A percentile compares a stretch with the other conserved stretches of the same genome.
phyloP scores from a whole-genome alignment of 2,113 vertebrate species.

The Cranoglanis bouderius region DNA sequence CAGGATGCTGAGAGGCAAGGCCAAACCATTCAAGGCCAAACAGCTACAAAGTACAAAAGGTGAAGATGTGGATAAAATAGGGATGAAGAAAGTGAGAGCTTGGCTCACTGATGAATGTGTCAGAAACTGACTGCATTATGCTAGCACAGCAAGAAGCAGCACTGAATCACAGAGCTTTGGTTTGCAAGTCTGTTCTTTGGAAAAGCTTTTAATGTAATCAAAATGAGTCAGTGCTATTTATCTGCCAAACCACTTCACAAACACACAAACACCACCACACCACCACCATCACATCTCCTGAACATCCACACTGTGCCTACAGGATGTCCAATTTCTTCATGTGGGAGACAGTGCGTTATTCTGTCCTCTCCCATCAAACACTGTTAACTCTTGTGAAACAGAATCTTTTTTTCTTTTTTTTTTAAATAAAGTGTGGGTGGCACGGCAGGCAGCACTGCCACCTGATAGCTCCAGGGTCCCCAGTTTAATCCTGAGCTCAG shows the following conservation, averaged over 20 bases:
- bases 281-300: not conserved
- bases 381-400: not conserved
- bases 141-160: conserved; percentile 27
- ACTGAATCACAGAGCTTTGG: conserved; percentile 31
- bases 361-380: no score
- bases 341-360: no score
- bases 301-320: not conserved
- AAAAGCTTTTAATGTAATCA: conserved; percentile 61
- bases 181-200: conserved; percentile 42
- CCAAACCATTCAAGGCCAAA: conserved; percentile 8
- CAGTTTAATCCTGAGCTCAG: not conserved
- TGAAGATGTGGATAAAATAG: not conserved
- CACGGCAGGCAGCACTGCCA: not conserved
- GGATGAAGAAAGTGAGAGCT: not conserved
- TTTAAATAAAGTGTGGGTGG: not conserved
- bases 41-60: not conserved
- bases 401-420: not conserved
- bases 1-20: not conserved
- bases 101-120: conserved; percentile 28
- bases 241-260: conserved; percentile 37
- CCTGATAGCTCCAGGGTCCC: not conserved
- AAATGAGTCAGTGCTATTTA: conserved; percentile 49
- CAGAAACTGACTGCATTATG: conserved; percentile 22
- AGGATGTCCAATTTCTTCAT: not conserved
- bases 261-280: not conserved